Evolutionary conservation across 2,797 vertebrate species (phyloP).

Genomic region (Bradypus variegatus): DNA sequence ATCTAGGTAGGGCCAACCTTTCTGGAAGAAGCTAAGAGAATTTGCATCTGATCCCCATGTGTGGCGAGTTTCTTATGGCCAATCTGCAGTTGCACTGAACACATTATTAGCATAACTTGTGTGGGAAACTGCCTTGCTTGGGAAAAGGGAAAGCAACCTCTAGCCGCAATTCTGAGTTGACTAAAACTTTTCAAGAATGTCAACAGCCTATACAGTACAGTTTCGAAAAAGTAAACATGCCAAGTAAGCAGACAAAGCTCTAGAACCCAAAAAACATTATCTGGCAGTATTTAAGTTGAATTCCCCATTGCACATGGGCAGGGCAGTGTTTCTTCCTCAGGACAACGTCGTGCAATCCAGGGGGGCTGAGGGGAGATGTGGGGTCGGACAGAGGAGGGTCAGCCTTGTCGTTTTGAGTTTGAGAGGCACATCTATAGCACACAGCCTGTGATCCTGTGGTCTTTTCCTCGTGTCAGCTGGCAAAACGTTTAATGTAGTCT

Average conservation of each 20-base stretch:
- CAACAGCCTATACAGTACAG: slow-evolving; percentile 69
- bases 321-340: no score
- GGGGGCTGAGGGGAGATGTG: no score
- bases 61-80: slow-evolving; percentile 64
- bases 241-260: background rate
- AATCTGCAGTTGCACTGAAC: slow-evolving; percentile 48
- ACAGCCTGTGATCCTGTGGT: no score
- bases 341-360: no score
- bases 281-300: background rate
- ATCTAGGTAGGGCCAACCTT: slow-evolving; percentile 29
- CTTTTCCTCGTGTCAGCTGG: no score
- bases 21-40: slow-evolving; percentile 50
- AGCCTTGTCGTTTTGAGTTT: no score
- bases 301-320: no score
- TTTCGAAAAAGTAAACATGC: slow-evolving; percentile 69
- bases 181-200: slow-evolving; percentile 54
- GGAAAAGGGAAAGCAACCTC: slow-evolving; percentile 58
- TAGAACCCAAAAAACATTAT: background rate
- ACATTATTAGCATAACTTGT: background rate
- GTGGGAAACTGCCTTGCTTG: slow-evolving; percentile 21
- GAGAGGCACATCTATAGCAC: no score
- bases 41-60: slow-evolving; percentile 55
- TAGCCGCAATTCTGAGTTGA: slow-evolving; percentile 62
- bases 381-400: no score
- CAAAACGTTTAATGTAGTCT: no score